Base-by-base conservation (phyloP, 2,888 invertebrate genomes). In the Apodemia duryi region DNA sequence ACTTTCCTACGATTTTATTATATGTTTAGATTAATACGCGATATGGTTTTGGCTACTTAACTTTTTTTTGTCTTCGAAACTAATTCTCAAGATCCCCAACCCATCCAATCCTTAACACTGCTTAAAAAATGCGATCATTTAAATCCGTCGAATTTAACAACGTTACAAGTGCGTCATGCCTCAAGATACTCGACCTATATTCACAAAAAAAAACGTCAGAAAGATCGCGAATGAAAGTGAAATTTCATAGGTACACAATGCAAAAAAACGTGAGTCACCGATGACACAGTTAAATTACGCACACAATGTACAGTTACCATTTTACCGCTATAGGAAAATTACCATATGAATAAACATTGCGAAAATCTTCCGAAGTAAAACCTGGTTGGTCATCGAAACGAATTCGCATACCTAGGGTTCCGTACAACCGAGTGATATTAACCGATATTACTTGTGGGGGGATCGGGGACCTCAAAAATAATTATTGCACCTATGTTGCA, bases 251-350 rank as follows among this genome's bases (percentile, higher is more conserved):
- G 21, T 32, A 28, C 11, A 28, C 11, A 54, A 54, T 28, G 29
- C 54, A 21, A 21, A 54, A 54, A 54, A 54, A 54, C 28, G 29
- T 54, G 54, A 54, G 29, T 54, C 54, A 54, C 54, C 10, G 21
- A 29, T 28, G 54, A 54, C 54, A 54, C 54, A 54, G 21, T 29
- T 54, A 54, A 32, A 54, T 54, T 32, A 57, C 57, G 57, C 57
- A 32, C 29, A 57, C 57, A 7, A 32, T 11, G 57, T 57, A 57
- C 57, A 32, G 57, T 57, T 57, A 57, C 49, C 6, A 49, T 2
- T 57, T 57, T 57, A 57, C 57, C 57, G 57, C 57, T 57, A 57
- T 57, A 57, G 57, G 57, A 57, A 57, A 57, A 57, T 57, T 32
- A 57, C 57, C 57, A 57, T 57, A 57, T 1, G 54, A 57, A 57